Evolutionary conservation across 2,888 invertebrate genomes (phyloP), one percentile per base, ranked within the genome.

Genomic region (Acanthosoma haemorrhoidale): DNA sequence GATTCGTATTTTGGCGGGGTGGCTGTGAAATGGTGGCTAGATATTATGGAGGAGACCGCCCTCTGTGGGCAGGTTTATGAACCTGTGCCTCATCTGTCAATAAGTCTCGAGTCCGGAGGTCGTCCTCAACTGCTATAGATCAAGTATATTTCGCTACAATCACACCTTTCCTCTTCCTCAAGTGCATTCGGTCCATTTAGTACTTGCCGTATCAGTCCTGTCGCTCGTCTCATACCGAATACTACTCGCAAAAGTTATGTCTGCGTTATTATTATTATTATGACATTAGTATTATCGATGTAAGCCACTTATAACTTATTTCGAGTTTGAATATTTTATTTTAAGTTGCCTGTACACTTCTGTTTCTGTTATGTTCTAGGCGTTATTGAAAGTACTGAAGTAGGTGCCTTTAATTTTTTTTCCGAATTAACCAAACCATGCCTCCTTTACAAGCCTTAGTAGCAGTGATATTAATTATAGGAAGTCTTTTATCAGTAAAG

Each of bases 11-110:
- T 51, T 21, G n/a, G 51, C 51, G 51, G 51, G 51, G 21, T 6
- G 32, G 32, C 32, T 5, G n/a, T 13, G 8, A 51, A 51, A 21
- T 51, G 51, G 5, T 51, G 51, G 29, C 51, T 51, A 51, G 5
- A 51, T 51, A 51, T n/a, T n/a, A n/a, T n/a, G 51, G 8, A 51
- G 29, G 25, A 4, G 21, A 51, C 51, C 51, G 51, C 51, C 51
- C n/a, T 29, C 51, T 51, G 51, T 51, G 21, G 25, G 51, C 51
- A 51, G 51, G 25, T 51, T 51, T 51, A 51, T 51, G 51, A 51
- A 51, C 21, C 43, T 9, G 4, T 51, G 51, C n/a, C n/a, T 25
- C n/a, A 51, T 51, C 51, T 51, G 51, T 51, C 51, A 51, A 51
- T 51, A 51, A 51, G 51, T 51, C 51, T 29, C 1, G 25, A 29